A percentile compares a stretch with the other conserved stretches of the same genome.
phyloP scores from a whole-genome alignment of 1,140 invertebrate genomes.

The Atta colombica region DNA sequence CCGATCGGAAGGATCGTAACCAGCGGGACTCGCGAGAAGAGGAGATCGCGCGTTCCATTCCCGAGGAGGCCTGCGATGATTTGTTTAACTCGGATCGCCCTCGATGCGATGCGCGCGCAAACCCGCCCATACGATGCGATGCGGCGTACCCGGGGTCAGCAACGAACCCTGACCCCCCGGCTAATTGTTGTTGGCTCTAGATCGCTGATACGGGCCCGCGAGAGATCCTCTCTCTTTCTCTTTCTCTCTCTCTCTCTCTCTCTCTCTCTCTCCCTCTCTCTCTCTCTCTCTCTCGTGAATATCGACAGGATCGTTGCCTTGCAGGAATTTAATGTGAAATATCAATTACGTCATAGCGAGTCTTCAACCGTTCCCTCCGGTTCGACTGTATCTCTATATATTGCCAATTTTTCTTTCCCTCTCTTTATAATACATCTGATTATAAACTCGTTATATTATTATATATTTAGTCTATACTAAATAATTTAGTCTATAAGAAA shows the following conservation, averaged over 20 bases:
- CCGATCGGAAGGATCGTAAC: conserved; percentile 49
- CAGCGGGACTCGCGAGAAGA: conserved; percentile 50
- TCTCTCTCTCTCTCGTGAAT: neutral
- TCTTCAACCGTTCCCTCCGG: too few species aligned
- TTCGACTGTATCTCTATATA: neutral
- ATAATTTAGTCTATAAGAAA: neutral
- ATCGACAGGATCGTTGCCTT: conserved; percentile 24
- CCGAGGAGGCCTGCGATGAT: conserved; percentile 75
- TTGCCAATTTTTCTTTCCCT: neutral
- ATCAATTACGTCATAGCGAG: conserved; percentile 57
- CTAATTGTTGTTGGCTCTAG: conserved; percentile 87
- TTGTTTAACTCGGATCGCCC: conserved; percentile 84
- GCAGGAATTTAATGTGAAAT: conserved; percentile 61
- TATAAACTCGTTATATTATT: neutral
- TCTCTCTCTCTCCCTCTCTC: neutral
- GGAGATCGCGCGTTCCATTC: conserved; percentile 51
- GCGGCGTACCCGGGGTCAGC: conserved; percentile 66
- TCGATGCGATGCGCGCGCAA: conserved; percentile 75
- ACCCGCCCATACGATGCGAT: conserved; percentile 77
- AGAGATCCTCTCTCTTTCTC: conserved; percentile 29
- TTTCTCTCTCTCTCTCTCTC: conserved; percentile 2
- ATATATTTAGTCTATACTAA: neutral
- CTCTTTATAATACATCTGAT: neutral
- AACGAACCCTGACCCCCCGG: conserved; percentile 85
- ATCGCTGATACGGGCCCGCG: conserved; percentile 80